phyloP scores from a whole-genome alignment of 2,797 vertebrate genomes.

The Oreochromis mossambicus region DNA sequence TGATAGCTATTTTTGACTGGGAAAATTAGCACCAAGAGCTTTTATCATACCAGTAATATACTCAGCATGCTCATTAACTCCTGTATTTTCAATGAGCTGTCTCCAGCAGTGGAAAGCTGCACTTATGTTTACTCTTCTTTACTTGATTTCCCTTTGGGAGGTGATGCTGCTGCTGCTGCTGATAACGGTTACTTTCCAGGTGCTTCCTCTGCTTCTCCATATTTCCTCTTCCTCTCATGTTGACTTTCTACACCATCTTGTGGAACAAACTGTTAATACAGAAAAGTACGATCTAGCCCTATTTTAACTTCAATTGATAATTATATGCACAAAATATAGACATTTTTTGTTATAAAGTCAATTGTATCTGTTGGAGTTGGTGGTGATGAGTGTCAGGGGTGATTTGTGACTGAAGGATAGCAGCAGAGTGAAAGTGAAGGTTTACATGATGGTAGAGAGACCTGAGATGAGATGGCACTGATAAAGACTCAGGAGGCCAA shows the following conservation, averaged over 20 bases:
- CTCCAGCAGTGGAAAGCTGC: neutral
- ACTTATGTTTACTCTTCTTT: neutral
- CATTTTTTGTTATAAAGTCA: neutral
- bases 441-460: neutral
- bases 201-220: neutral
- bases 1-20: neutral
- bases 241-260: neutral
- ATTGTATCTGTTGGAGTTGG: neutral
- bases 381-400: neutral
- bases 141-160: neutral
- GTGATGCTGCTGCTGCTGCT: neutral
- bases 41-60: neutral
- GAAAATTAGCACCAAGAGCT: neutral
- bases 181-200: neutral
- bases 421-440: neutral
- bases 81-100: neutral
- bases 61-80: neutral
- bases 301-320: neutral
- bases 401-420: neutral
- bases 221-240: neutral
- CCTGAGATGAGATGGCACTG: neutral
- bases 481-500: neutral
- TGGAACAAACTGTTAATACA: neutral
- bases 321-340: neutral
- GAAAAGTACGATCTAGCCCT: neutral